Conservation (phyloP, 2,797 vertebrate genomes). For the Ispidina picta region DNA sequence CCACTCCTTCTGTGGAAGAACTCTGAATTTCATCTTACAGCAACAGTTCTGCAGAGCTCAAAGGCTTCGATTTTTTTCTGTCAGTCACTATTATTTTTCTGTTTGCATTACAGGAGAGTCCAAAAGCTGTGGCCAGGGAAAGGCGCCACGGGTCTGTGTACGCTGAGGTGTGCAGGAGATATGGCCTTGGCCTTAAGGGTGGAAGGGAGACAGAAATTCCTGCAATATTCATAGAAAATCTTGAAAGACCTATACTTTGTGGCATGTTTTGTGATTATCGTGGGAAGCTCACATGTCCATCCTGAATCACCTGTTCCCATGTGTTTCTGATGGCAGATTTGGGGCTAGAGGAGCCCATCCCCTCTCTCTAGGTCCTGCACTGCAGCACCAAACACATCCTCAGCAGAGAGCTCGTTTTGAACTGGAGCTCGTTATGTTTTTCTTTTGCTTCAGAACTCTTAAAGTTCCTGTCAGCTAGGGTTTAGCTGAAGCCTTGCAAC, state of each 20-base stretch:
- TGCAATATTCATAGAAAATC: neutral
- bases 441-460: constrained; percentile 46
- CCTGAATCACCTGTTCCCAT: neutral
- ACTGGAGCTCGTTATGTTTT: constrained; percentile 45
- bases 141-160: neutral
- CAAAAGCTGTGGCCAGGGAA: neutral
- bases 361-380: neutral
- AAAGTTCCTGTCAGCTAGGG: neutral
- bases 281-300: neutral
- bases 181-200: neutral
- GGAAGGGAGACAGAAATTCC: neutral
- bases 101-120: neutral
- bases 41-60: neutral
- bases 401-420: neutral
- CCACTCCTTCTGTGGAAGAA: neutral
- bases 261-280: accelerated
- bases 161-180: neutral
- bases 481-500: constrained; percentile 51
- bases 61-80: neutral
- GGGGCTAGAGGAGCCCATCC: neutral
- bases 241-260: neutral
- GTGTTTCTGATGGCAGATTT: neutral
- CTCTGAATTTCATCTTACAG: neutral
- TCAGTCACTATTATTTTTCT: neutral
- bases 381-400: neutral